Evolutionary conservation across 1,140 invertebrate species (phyloP), one percentile per base, ranked within the genome.

Genomic region (Drosophila kohkoa): DNA sequence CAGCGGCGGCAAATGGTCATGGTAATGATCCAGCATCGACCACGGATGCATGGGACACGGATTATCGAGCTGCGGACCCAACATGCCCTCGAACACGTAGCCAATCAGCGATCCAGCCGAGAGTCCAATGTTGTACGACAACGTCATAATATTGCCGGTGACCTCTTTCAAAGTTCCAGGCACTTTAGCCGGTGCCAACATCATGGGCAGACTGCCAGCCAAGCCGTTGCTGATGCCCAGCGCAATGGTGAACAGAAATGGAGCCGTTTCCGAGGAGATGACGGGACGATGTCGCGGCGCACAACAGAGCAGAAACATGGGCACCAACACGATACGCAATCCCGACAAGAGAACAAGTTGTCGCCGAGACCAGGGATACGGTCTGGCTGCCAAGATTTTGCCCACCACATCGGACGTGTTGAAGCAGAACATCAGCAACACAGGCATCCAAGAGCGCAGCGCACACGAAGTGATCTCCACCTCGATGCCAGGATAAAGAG

Each of bases 91-190:
- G 60, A 98, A 93, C 8, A 97, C 93, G 82, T 98, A 98, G 1
- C 97, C 97, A 48, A 97, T 94, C 1, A 97, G 92, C 0, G 97
- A 97, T 1, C 97, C 97, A 2, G 95, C 94, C 0, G 97, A 96
- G 28, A 98, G 93, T 1, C 97, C 97, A 45, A 97, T 94, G 83
- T 96, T 97, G 89, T 98, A 98, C 0, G 96, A 97, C 0, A 98
- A 86, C 0, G 97, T 98, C 97, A 98, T 98, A 79, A 98, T 97
- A 81, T 98, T 98, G 59, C 97, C 97, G 95, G 94, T 96, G 0
- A 97, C 93, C 93, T 97, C 96, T 58, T 96, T 94, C 67, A 96
- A 94, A n/a, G 96, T 95, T 62, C 96, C 95, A 1, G 95, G 94
- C 1, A 98, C 97, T 90, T 96, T 95, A 35, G 95, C 95, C 5